phyloP scores from a whole-genome alignment of 53 echinoderm and acorn worm species.

The Temnopleurus reevesii region DNA sequence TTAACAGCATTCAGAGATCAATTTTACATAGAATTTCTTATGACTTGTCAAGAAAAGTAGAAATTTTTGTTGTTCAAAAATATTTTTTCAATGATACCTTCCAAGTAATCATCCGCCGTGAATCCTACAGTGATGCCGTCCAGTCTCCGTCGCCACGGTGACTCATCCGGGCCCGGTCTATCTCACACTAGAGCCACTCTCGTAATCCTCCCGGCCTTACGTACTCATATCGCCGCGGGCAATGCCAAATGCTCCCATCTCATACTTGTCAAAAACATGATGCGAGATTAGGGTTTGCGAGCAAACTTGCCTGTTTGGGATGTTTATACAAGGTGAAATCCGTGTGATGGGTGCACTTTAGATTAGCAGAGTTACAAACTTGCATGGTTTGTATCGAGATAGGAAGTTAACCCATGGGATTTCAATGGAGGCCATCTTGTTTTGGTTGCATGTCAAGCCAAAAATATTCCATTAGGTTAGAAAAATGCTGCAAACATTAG shows the following conservation, averaged over 20 bases:
- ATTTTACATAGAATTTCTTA: no score
- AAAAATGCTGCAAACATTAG: neutral
- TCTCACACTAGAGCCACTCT: neutral
- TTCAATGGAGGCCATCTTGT: neutral
- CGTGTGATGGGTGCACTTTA: conserved; percentile 11
- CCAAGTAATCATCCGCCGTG: neutral
- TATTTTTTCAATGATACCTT: neutral
- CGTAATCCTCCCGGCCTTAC: conserved; percentile 23
- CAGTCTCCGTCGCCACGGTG: conserved; percentile 4
- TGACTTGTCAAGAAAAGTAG: no score
- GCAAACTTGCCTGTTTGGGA: conserved; percentile 22
- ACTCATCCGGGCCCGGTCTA: neutral
- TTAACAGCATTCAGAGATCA: no score
- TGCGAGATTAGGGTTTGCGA: neutral
- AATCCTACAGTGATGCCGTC: conserved; percentile 22
- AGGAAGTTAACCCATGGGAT: neutral
- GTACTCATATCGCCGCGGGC: conserved; percentile 33
- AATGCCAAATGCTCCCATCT: conserved; percentile 34
- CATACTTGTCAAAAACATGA: conserved; percentile 40
- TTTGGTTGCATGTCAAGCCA: neutral
- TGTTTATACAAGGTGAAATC: conserved; percentile 47
- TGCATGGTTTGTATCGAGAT: conserved; percentile 1
- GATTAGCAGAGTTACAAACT: neutral
- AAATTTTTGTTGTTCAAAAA: no score
- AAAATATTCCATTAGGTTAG: neutral